These are phyloP conservation scores for Rhinoraja longicauda DNA, from an alignment of 2,797 vertebrate species.

Conservation along the genomic window DNA sequence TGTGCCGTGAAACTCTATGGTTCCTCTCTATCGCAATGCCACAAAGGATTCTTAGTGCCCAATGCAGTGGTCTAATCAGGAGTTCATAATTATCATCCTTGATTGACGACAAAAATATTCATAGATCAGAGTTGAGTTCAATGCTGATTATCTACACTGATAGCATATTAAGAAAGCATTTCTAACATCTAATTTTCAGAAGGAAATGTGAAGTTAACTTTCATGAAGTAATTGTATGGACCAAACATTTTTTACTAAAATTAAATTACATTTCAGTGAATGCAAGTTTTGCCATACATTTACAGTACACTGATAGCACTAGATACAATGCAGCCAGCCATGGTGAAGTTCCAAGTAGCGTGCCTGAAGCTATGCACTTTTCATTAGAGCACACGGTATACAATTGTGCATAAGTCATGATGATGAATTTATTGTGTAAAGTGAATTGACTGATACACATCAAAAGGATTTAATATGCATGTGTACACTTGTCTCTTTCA, in stretches of 20 bases:
- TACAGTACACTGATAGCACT: background rate
- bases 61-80: background rate
- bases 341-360: background rate
- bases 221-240: background rate
- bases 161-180: background rate
- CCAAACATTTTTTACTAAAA: background rate
- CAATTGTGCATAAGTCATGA: background rate
- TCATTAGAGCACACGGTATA: background rate
- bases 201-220: background rate
- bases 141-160: too few relatives aligned
- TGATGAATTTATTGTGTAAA: too few relatives aligned
- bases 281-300: background rate
- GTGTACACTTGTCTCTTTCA: too few relatives aligned
- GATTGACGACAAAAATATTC: background rate
- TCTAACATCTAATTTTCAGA: background rate
- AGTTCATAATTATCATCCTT: background rate
- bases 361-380: background rate
- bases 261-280: background rate
- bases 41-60: background rate
- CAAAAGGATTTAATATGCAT: too few relatives aligned
- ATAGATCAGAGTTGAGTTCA: background rate
- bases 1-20: background rate
- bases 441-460: too few relatives aligned
- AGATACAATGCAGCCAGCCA: too few relatives aligned
- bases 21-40: background rate